These are phyloP conservation scores for Ryuthela nishihirai DNA, from an alignment of 2,888 invertebrate species.

Conservation along the genomic window DNA sequence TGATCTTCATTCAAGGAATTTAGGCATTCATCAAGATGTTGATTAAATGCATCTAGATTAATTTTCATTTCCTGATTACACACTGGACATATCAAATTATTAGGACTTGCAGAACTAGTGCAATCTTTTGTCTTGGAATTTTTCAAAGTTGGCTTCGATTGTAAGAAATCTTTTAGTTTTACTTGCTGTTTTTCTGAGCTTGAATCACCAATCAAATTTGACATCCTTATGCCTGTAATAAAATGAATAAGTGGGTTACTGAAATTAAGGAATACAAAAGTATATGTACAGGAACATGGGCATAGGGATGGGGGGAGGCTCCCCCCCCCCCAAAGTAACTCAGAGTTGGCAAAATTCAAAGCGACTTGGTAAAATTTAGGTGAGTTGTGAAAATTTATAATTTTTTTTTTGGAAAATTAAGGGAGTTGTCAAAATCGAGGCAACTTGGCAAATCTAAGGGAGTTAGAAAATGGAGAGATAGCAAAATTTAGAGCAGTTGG, in stretches of 20 bases:
- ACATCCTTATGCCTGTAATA: conserved; percentile 23
- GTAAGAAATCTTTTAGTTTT: conserved; percentile 17
- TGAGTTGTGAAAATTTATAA: background rate
- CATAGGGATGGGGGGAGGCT: no score
- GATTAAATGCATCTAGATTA: background rate
- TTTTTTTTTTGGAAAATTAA: background rate
- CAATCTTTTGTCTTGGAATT: no score
- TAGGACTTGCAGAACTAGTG: no score
- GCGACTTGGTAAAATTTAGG: no score
- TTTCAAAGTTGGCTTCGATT: background rate
- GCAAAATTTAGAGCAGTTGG: no score
- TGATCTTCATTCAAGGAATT: background rate
- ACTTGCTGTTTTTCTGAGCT: conserved; percentile 15
- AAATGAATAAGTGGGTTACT: background rate
- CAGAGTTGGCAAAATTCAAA: no score
- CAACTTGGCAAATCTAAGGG: no score
- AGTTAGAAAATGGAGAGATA: no score
- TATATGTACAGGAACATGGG: no score
- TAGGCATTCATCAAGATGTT: background rate
- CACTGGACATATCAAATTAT: background rate
- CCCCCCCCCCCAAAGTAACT: no score
- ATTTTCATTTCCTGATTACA: background rate
- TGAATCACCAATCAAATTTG: conserved; percentile 14
- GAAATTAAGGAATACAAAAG: no score
- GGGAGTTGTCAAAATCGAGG: no score